phyloP scores from a whole-genome alignment of 2,888 invertebrate species.

The Drosophila robusta region DNA sequence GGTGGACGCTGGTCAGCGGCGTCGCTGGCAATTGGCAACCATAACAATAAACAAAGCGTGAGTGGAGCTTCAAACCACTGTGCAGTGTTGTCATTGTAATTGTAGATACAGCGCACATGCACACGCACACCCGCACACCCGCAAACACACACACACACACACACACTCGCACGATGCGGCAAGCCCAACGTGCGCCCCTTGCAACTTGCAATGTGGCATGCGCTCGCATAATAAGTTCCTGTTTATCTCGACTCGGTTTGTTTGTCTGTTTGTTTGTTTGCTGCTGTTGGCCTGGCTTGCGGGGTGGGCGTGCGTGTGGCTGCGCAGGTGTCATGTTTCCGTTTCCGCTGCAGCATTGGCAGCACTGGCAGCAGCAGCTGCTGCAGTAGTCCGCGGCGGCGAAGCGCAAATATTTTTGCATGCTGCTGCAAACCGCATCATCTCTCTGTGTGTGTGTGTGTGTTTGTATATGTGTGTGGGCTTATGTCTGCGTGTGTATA shows the following conservation, averaged over 20 bases:
- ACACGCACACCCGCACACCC: slow-evolving; percentile 1
- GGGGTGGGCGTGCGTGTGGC: slow-evolving; percentile 13
- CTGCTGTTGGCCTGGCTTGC: not conserved
- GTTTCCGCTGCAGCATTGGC: slow-evolving; percentile 66
- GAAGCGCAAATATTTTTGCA: slow-evolving; percentile 73
- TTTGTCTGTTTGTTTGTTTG: slow-evolving; percentile 53
- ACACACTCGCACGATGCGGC: not conserved
- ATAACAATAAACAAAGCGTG: slow-evolving; percentile 48
- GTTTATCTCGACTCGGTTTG: slow-evolving; percentile 72
- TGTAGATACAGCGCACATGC: slow-evolving; percentile 48
- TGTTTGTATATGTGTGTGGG: slow-evolving; percentile 2
- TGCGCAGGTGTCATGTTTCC: slow-evolving; percentile 77
- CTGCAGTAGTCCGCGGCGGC: slow-evolving; percentile 42
- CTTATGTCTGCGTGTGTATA: slow-evolving; percentile 1
- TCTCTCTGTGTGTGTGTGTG: slow-evolving; percentile 8
- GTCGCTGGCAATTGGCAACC: slow-evolving; percentile 45
- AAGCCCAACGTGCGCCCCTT: slow-evolving; percentile 12
- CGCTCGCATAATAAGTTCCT: slow-evolving; percentile 77
- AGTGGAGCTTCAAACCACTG: slow-evolving; percentile 17
- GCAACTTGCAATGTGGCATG: slow-evolving; percentile 57
- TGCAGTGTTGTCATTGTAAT: slow-evolving; percentile 44
- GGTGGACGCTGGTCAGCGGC: slow-evolving; percentile 16
- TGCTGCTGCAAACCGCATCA: slow-evolving; percentile 42
- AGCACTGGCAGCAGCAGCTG: slow-evolving; percentile 29
- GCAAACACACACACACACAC: not conserved